These are phyloP conservation scores for Cactoblastis cactorum DNA, from an alignment of 2,888 invertebrate genomes.

Conservation along the genomic window DNA sequence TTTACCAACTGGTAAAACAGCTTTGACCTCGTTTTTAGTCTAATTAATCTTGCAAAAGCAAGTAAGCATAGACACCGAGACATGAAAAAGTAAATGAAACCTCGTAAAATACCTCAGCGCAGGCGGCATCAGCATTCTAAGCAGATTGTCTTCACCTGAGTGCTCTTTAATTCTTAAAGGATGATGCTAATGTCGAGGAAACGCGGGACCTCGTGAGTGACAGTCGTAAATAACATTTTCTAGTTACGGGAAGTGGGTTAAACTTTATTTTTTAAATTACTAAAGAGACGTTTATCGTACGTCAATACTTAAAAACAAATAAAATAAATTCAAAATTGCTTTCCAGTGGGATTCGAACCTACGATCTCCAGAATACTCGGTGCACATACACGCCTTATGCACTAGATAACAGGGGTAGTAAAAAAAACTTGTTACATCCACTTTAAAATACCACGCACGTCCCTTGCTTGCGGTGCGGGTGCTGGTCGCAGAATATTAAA, in stretches of 20 bases:
- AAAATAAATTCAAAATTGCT: too few species aligned
- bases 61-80: too few species aligned
- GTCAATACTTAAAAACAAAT: too few species aligned
- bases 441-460: background rate
- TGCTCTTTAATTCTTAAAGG: slow-evolving; percentile 1
- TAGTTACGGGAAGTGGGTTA: slow-evolving; percentile 1
- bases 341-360: too few species aligned
- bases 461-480: background rate
- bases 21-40: too few species aligned
- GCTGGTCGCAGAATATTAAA: background rate
- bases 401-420: too few species aligned
- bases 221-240: background rate
- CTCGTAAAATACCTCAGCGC: background rate
- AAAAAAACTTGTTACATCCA: background rate
- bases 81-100: too few species aligned
- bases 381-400: too few species aligned
- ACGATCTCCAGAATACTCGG: too few species aligned
- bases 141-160: background rate
- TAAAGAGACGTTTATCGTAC: too few species aligned
- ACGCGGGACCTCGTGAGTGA: background rate
- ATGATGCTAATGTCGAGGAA: slow-evolving; percentile 5
- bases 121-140: background rate
- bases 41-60: too few species aligned
- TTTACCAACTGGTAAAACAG: too few species aligned
- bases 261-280: background rate